phyloP scores from a whole-genome alignment of 2,888 invertebrate species.

The Lasioglossum morio region DNA sequence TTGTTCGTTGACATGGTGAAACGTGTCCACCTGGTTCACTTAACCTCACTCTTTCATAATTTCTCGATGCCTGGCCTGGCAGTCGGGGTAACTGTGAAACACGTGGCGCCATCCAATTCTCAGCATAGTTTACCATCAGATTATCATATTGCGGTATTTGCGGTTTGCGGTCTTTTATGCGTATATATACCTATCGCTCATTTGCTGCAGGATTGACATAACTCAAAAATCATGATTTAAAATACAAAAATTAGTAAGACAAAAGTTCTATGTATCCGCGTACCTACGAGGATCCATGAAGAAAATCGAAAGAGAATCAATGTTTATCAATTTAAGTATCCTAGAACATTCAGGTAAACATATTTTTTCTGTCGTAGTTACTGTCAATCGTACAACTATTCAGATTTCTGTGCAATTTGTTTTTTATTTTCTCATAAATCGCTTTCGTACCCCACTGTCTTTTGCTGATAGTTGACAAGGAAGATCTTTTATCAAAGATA shows the following conservation, averaged over 20 bases:
- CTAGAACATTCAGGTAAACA: not conserved
- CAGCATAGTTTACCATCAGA: constrained; percentile 34
- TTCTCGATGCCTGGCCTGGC: constrained; percentile 15
- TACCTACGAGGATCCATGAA: not conserved
- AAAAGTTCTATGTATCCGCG: not conserved
- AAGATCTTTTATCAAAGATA: not conserved
- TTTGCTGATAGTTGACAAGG: not conserved
- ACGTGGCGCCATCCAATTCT: constrained; percentile 61
- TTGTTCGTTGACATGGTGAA: constrained; percentile 73
- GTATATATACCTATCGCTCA: not conserved
- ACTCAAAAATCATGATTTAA: not conserved
- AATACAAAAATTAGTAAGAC: not conserved
- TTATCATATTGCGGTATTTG: constrained; percentile 13
- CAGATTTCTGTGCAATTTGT: not conserved
- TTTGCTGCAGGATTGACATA: not conserved
- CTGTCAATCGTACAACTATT: not conserved
- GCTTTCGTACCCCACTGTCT: not conserved
- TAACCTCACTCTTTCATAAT: constrained; percentile 60
- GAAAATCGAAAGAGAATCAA: not conserved
- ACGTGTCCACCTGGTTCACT: constrained; percentile 43
- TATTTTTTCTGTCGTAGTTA: no score
- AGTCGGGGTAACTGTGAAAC: constrained; percentile 24
- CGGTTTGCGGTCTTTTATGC: constrained; percentile 24
- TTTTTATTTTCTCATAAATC: not conserved
- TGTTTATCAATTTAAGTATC: no score